Evolutionary conservation across 2,888 invertebrate genomes (phyloP), one percentile per base, ranked within the genome.

Genomic region (Sinhomidia bicolor): DNA sequence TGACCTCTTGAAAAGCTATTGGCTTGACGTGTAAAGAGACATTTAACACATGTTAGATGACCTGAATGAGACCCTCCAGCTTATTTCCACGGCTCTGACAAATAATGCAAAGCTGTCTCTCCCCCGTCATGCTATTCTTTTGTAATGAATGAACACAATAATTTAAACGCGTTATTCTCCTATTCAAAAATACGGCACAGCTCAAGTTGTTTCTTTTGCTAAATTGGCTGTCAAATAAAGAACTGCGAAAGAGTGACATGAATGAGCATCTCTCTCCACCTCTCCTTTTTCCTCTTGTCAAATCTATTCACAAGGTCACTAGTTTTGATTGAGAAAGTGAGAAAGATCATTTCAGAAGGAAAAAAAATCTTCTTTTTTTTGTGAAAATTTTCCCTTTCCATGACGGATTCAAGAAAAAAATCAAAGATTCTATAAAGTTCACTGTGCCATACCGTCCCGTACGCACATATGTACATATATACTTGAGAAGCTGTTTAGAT

Each of bases 221-320:
- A 80, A 80, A 80, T 80, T 80, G 80, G 80, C 29, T 80, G 80
- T 80, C 80, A 60, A 80, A 80, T 80, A 80, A 80, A 80, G 29
- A 62, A 62, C 1, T 62, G 41, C 41, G 41, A 80, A 80, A 60
- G 62, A 60, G 41, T 41, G 80, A 32, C 20, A 80, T 29, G 54
- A 54, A 80, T 62, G 26, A 62, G 32, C 26, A 78, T 26, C 26
- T 78, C 54, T 54, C 36, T 36, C 5, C 54, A n/a, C 20, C 20
- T 57, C 20, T 57, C 20, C 36, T 81, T 51, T 65, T 26, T 9
- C 17, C 60, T 41, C 44, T n/a, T 65, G 23, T 47, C 81, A 20
- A 7, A 47, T 44, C 12, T 9, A 36, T 79, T 36, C 14, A 41
- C 36, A 81, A 81, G 81, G 81, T 81, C 81, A 81, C 81, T 26